phyloP scores from a whole-genome alignment of 2,888 invertebrate species.

The Parascotia fuliginaria region DNA sequence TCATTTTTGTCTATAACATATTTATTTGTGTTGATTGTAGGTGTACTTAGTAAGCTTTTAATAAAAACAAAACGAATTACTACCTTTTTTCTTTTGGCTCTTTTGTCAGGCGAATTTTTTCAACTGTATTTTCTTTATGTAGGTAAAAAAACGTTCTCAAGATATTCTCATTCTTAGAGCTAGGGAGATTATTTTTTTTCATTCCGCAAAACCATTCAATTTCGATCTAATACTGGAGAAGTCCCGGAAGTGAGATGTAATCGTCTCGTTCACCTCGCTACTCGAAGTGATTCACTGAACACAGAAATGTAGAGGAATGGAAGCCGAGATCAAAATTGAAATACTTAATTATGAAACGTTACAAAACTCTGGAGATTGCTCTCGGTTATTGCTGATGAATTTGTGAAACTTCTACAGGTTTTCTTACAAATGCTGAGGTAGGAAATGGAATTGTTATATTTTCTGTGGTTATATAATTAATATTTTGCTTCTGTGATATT shows the following conservation, averaged over 20 bases:
- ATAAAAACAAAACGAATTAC: too few species aligned
- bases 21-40: too few species aligned
- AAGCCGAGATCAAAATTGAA: conserved; percentile 47
- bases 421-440: not conserved
- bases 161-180: conserved; percentile 14
- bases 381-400: conserved; percentile 1
- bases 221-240: conserved; percentile 69
- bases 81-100: too few species aligned
- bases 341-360: conserved; percentile 34
- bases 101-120: too few species aligned
- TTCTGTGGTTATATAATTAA: too few species aligned
- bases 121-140: conserved; percentile 15
- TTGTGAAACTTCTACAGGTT: not conserved
- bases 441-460: too few species aligned
- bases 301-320: conserved; percentile 49
- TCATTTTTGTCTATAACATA: too few species aligned
- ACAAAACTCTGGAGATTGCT: conserved; percentile 13
- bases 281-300: conserved; percentile 45
- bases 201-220: conserved; percentile 66
- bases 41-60: too few species aligned
- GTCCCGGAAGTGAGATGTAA: conserved; percentile 63
- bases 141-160: conserved; percentile 17
- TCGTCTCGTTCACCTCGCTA: conserved; percentile 55
- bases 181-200: conserved; percentile 34
- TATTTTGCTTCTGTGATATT: too few species aligned